Evolutionary conservation across 2,113 vertebrate species (phyloP).

Genomic region (Archilochus colubris): DNA sequence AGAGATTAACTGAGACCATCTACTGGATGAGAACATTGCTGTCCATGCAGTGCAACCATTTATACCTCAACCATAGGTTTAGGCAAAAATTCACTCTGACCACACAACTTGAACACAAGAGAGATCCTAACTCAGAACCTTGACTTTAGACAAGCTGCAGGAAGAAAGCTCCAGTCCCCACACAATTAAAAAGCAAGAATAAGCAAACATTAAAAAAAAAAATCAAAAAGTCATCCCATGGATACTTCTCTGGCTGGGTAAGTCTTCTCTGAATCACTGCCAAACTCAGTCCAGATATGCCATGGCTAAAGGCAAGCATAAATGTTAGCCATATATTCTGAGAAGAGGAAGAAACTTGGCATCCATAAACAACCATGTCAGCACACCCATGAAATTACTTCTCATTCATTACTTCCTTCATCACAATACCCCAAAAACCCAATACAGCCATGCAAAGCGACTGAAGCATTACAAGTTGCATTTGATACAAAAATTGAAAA

Average conservation of each 20-base stretch:
- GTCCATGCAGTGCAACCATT: not conserved
- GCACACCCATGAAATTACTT: not conserved
- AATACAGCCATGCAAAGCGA: not conserved
- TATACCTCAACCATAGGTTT: not conserved
- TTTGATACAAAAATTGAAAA: not conserved
- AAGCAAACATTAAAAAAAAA: not conserved
- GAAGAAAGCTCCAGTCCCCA: not conserved
- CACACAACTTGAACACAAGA: not conserved
- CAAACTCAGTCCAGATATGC: not conserved
- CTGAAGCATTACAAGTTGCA: not conserved
- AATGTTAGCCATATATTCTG: not conserved
- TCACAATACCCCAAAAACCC: not conserved
- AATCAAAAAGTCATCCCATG: not conserved
- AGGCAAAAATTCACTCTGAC: not conserved
- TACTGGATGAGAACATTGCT: not conserved
- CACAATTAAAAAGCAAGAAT: not conserved
- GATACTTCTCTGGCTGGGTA: not conserved
- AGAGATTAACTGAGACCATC: not conserved
- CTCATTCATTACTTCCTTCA: not conserved
- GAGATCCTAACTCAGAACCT: not conserved
- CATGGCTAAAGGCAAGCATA: not conserved
- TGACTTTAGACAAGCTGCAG: not conserved
- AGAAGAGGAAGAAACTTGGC: not conserved
- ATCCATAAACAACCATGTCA: not conserved
- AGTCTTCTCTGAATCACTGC: not conserved